phyloP scores from a whole-genome alignment of 1,140 invertebrate genomes.

The silkworm (Bombyx mori) region ASM3026992v2 NC_085129.1:4648501-4649000 shows the following conservation, averaged over 20 bases:
- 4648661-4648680: conserved; percentile 6
- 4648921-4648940: no score
- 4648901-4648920: no score
- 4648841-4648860: not conserved
- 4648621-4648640: no score
- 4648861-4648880: not conserved
- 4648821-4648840: not conserved
- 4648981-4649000: no score
- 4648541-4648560: conserved; percentile 42
- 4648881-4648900: no score
- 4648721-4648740: conserved; percentile 10
- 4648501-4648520: conserved; percentile 27
- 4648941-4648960: no score
- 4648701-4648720: conserved; percentile 36
- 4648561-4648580: conserved; percentile 22
- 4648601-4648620: no score
- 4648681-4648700: conserved; percentile 40
- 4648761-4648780: conserved; percentile 4
- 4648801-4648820: not conserved
- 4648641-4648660: no score
- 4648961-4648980: no score
- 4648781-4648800: no score
- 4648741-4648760: not conserved
- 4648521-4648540: conserved; percentile 47
- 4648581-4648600: conserved; percentile 5